Percentiles rank a stretch among this genome's conserved stretches.
Evolutionary conservation across 2,888 invertebrate species (phyloP).

Genomic region (Thymelicus sylvestris): DNA sequence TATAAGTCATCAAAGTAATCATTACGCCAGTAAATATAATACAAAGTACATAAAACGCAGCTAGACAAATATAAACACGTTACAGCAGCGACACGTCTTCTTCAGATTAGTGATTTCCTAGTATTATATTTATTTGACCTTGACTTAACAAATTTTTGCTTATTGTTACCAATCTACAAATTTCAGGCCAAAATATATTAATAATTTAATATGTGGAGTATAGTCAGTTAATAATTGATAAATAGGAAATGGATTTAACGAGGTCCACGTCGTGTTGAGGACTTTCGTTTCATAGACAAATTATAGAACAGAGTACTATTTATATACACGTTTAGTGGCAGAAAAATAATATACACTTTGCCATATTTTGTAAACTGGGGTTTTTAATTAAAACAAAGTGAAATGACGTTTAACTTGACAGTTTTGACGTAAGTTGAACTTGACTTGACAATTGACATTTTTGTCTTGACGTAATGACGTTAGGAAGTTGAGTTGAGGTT

Average conservation of each 20-base stretch:
- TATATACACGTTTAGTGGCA: not conserved
- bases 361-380: not conserved
- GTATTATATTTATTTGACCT: slow-evolving; percentile 6
- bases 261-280: too few relatives aligned
- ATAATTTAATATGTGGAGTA: too few relatives aligned
- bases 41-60: too few relatives aligned
- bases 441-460: slow-evolving; percentile 52
- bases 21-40: not conserved
- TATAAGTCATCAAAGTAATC: not conserved
- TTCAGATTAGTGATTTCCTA: not conserved
- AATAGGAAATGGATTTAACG: too few relatives aligned
- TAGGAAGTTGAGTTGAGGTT: slow-evolving; percentile 55
- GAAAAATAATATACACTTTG: not conserved
- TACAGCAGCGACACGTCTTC: too few relatives aligned
- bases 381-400: not conserved
- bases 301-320: too few relatives aligned
- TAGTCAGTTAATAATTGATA: too few relatives aligned
- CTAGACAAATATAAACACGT: too few relatives aligned
- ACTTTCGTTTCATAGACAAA: too few relatives aligned
- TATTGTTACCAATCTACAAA: slow-evolving; percentile 15
- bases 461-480: slow-evolving; percentile 36
- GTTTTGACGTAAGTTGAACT: not conserved
- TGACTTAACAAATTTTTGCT: not conserved
- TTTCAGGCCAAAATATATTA: not conserved
- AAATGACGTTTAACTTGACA: slow-evolving; percentile 49